Conservation (phyloP, 2,888 invertebrate genomes). For the Ophraella communa region DNA sequence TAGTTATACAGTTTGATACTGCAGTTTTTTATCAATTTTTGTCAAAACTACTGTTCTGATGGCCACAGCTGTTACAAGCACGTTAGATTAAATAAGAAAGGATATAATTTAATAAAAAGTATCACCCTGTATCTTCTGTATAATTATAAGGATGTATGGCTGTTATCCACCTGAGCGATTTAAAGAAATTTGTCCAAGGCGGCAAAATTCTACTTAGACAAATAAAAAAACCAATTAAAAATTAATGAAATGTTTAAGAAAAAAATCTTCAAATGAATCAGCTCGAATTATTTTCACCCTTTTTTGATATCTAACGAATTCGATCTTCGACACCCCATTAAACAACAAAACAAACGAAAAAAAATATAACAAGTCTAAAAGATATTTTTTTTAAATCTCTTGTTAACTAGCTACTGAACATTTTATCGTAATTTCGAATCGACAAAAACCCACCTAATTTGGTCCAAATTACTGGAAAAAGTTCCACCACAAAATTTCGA, state of each 20-base stretch:
- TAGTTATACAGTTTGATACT: no score
- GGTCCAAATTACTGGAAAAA: constrained; percentile 36
- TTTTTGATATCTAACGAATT: constrained; percentile 27
- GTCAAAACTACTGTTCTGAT: no score
- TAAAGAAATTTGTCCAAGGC: constrained; percentile 10
- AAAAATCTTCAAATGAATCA: constrained; percentile 19
- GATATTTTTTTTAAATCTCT: constrained; percentile 14
- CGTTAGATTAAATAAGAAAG: no score
- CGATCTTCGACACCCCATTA: constrained; percentile 35
- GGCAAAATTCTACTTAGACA: constrained; percentile 9
- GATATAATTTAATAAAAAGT: no score
- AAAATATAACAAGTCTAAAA: constrained; percentile 17
- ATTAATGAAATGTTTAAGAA: constrained; percentile 10
- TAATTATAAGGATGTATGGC: no score
- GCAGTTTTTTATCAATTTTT: no score
- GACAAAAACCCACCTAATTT: constrained; percentile 36
- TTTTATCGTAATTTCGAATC: constrained; percentile 37
- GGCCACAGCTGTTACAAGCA: no score
- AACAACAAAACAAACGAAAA: no score
- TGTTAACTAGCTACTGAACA: constrained; percentile 32
- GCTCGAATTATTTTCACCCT: constrained; percentile 25
- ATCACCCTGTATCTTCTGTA: no score
- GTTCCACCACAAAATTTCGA: constrained; percentile 17
- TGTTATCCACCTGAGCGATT: not conserved
- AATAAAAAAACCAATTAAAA: constrained; percentile 28